Conservation (phyloP, 2,888 invertebrate genomes). For the Nephrotoma appendiculata region DNA sequence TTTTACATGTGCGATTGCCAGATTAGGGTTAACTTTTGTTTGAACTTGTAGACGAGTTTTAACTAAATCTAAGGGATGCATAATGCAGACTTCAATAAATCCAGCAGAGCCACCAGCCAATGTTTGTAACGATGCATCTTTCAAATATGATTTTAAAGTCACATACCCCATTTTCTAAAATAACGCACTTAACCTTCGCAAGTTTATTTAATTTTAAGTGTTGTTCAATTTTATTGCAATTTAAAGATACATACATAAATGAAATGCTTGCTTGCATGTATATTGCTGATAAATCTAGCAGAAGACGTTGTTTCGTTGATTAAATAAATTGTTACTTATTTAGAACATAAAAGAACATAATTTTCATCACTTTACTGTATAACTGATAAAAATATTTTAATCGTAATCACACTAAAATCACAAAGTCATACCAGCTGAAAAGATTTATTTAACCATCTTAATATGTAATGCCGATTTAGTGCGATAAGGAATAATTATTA, state of each 20-base stretch:
- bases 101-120: conserved; percentile 84
- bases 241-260: too few relatives aligned
- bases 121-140: conserved; percentile 66
- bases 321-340: neutral
- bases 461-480: neutral
- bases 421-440: neutral
- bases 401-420: neutral
- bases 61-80: conserved; percentile 90
- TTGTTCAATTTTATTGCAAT: too few relatives aligned
- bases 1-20: conserved; percentile 16
- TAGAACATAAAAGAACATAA: too few relatives aligned
- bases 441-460: neutral
- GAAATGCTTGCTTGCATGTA: too few relatives aligned
- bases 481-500: neutral
- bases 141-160: conserved; percentile 27
- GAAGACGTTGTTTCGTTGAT: neutral
- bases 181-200: neutral
- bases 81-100: conserved; percentile 87
- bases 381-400: neutral
- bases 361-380: too few relatives aligned
- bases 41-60: conserved; percentile 82
- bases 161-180: neutral
- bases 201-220: too few relatives aligned
- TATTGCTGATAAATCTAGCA: too few relatives aligned
- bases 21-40: conserved; percentile 25